Base-by-base conservation (phyloP, 2,113 vertebrate genomes). In the Alces alces region DNA sequence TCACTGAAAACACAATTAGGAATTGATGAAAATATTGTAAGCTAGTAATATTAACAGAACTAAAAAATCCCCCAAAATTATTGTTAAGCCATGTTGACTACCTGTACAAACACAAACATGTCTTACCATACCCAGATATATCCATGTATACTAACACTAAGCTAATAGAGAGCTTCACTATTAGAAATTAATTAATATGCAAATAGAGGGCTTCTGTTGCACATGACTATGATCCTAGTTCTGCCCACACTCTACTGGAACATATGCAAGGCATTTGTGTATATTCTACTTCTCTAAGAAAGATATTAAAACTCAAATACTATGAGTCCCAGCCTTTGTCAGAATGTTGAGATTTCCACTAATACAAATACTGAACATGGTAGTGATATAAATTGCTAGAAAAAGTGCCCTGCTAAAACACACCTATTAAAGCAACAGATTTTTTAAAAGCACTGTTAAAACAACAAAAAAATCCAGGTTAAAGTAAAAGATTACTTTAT, bases 401-500 rank as follows among this genome's bases (percentile, higher is more conserved):
- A 58, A 4, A 19, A 87, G 6, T 60, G 12, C 33, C 58, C 83
- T 73, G 7, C 60, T 86, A 39, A 91, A 94, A 60, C 23, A 93
- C 50, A 94, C 50, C 82, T 93, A 52, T 92, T 58, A 61, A 90
- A 90, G 79, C 17, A 95, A 80, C 45, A 50, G 28, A 45, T 50
- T 33, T 30, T 30, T 19, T 30, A 11, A 79, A 50, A 79, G 28
- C 76, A 30, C 28, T 6, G 45, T 79, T 50, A 50, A 82, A 82
- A 52, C 47, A 52, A 80, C 5, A 86, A 86, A 86, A 95, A 93
- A 92, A 85, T 79, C 25, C 82, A 95, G 54, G 90, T 90, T 79
- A 97, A 97, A 95, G 83, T 89, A 84, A 86, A 47, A 76, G 73
- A 94, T 80, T 39, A 89, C 66, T 93, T 79, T 33, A 70, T 78